phyloP scores from a whole-genome alignment of 2,888 invertebrate species.

The Leptogaster cylindrica region DNA sequence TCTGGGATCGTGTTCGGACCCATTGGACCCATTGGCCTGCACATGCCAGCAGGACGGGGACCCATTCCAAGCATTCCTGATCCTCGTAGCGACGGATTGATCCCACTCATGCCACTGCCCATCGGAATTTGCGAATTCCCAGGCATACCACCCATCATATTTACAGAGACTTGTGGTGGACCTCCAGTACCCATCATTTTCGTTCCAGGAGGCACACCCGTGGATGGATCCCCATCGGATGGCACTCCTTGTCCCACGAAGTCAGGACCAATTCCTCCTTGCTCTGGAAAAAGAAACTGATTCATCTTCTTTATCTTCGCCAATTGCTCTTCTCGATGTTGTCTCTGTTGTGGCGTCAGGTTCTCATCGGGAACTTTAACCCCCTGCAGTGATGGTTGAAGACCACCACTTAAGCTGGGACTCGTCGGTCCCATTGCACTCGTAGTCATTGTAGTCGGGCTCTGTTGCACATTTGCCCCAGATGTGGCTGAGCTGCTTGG shows the following conservation, averaged over 20 bases:
- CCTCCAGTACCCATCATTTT: slow-evolving; percentile 39
- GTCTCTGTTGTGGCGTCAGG: slow-evolving; percentile 93
- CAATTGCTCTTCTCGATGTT: slow-evolving; percentile 90
- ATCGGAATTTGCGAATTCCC: slow-evolving; percentile 57
- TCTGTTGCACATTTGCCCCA: slow-evolving; percentile 28
- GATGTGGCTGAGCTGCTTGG: slow-evolving; percentile 16
- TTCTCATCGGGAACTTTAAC: slow-evolving; percentile 96
- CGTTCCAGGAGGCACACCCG: slow-evolving; percentile 42
- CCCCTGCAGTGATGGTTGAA: slow-evolving; percentile 71
- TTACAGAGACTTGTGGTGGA: slow-evolving; percentile 10
- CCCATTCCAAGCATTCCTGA: slow-evolving; percentile 60
- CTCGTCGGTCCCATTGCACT: slow-evolving; percentile 60
- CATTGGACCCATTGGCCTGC: slow-evolving; percentile 55
- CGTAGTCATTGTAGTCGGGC: slow-evolving; percentile 35
- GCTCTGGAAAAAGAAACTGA: slow-evolving; percentile 89
- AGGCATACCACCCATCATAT: slow-evolving; percentile 30
- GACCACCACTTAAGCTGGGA: slow-evolving; percentile 62
- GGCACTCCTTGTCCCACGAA: slow-evolving; percentile 45
- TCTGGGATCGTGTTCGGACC: slow-evolving; percentile 54
- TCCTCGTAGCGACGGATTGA: slow-evolving; percentile 43
- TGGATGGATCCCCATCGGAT: slow-evolving; percentile 43
- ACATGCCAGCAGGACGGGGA: slow-evolving; percentile 60
- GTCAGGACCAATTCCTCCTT: slow-evolving; percentile 55
- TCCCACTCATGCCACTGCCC: slow-evolving; percentile 53
- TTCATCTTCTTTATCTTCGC: slow-evolving; percentile 91